Conservation (phyloP, 64 coral and sea anemone genomes). For the Stylophora pistillata region DNA sequence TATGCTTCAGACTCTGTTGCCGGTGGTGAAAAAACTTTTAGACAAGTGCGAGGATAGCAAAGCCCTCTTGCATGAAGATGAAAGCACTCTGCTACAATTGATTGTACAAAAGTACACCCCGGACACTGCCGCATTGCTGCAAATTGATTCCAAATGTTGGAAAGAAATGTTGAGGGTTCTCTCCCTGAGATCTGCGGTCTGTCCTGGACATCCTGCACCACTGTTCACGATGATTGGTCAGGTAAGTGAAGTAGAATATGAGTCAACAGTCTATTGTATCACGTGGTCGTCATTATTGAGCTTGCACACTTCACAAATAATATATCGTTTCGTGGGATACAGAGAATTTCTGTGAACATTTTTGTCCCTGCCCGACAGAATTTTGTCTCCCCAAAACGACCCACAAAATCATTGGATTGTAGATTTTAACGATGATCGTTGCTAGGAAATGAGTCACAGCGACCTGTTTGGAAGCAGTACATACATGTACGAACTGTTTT, state of each 20-base stretch:
- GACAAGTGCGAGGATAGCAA: neutral
- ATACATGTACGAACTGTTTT: too few species aligned
- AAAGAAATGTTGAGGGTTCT: conserved; percentile 31
- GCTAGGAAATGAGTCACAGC: too few species aligned
- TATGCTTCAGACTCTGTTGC: conserved; percentile 29
- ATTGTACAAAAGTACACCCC: conserved; percentile 55
- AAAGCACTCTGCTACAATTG: conserved; percentile 58
- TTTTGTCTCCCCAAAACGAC: too few species aligned
- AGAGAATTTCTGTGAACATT: too few species aligned
- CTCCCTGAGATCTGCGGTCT: conserved; percentile 26
- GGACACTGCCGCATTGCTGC: conserved; percentile 43
- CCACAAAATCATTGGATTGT: too few species aligned
- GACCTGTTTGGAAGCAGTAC: too few species aligned
- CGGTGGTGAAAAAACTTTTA: conserved; percentile 11
- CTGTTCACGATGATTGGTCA: conserved; percentile 7
- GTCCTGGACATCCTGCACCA: conserved; percentile 49
- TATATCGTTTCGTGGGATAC: too few species aligned
- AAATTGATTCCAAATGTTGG: conserved; percentile 38
- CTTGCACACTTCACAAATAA: too few species aligned
- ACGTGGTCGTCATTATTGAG: too few species aligned
- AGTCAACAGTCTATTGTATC: too few species aligned
- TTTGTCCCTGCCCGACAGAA: too few species aligned
- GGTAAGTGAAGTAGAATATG: neutral
- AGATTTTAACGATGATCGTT: too few species aligned
- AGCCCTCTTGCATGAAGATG: conserved; percentile 48